Conservation (phyloP, 1,140 invertebrate species). For the Penaeus indicus region DNA sequence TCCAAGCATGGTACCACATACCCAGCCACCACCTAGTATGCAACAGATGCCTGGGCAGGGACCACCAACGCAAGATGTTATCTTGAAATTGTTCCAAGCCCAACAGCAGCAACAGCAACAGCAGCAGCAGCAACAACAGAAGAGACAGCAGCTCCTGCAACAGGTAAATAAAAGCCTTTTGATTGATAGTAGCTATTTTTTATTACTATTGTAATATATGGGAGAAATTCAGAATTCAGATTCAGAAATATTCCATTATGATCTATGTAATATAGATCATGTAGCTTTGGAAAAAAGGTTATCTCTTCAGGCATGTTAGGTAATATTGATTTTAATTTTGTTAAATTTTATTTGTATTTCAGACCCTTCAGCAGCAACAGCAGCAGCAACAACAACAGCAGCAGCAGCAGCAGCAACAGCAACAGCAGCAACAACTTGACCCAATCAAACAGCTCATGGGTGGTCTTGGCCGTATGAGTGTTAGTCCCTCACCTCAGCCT, state of each 20-base stretch:
- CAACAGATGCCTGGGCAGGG: slow-evolving; percentile 36
- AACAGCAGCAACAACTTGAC: slow-evolving; percentile 61
- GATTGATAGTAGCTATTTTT: background rate
- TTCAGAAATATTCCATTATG: no score
- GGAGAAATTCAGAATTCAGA: background rate
- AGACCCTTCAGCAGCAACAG: slow-evolving; percentile 45
- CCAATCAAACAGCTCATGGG: slow-evolving; percentile 66
- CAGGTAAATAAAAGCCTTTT: no score
- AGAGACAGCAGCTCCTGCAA: slow-evolving; percentile 16
- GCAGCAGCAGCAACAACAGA: slow-evolving; percentile 45
- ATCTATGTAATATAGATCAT: no score
- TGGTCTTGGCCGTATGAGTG: slow-evolving; percentile 51
- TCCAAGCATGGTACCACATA: slow-evolving; percentile 43
- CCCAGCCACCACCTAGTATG: slow-evolving; percentile 49
- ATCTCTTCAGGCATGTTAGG: no score
- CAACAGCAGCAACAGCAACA: slow-evolving; percentile 47
- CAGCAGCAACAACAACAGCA: slow-evolving; percentile 55
- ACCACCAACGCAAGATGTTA: slow-evolving; percentile 23
- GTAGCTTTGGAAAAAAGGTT: no score
- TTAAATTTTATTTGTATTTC: no score
- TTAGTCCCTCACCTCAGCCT: slow-evolving; percentile 52
- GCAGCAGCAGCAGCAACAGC: slow-evolving; percentile 57
- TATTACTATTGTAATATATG: slow-evolving; percentile 23
- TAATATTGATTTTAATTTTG: no score
- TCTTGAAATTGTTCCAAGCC: slow-evolving; percentile 32